These are phyloP conservation scores for Lagothrix lagotricha DNA, from an alignment of 2,797 vertebrate genomes.

Conservation along the genomic window DNA sequence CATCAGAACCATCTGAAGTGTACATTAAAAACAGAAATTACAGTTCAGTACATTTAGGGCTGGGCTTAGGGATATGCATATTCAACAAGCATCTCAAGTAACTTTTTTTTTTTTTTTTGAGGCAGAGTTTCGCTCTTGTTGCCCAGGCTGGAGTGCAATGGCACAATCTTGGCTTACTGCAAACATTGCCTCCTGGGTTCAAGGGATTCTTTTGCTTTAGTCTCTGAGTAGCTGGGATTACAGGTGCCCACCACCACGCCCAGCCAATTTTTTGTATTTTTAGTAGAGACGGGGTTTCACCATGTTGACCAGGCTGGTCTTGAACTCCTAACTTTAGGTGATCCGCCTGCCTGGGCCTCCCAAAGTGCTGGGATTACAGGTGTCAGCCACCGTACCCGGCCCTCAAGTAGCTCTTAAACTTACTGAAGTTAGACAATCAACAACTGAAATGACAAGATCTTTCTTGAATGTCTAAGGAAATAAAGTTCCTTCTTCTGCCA, in stretches of 20 bases:
- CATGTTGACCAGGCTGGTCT: background rate
- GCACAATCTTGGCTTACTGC: background rate
- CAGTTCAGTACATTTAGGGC: background rate
- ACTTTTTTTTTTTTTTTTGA: background rate
- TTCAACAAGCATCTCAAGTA: background rate
- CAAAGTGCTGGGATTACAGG: background rate
- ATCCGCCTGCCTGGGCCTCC: background rate
- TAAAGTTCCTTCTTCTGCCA: background rate
- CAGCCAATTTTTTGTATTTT: background rate
- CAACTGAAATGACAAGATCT: background rate
- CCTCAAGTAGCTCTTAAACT: background rate
- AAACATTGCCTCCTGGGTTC: fast-evolving
- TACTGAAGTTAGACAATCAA: background rate
- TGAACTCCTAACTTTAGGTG: background rate
- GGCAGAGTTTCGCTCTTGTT: background rate
- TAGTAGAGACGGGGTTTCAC: background rate
- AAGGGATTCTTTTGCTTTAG: background rate
- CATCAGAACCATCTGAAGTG: background rate
- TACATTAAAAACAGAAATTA: background rate
- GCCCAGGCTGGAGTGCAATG: background rate
- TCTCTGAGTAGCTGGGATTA: background rate
- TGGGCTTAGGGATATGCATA: background rate
- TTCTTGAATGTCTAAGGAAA: background rate
- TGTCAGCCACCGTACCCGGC: background rate
- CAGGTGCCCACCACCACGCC: background rate